Evolutionary conservation across 2,113 vertebrate species (phyloP).

Genomic region (Speoplatyrhinus poulsoni): DNA sequence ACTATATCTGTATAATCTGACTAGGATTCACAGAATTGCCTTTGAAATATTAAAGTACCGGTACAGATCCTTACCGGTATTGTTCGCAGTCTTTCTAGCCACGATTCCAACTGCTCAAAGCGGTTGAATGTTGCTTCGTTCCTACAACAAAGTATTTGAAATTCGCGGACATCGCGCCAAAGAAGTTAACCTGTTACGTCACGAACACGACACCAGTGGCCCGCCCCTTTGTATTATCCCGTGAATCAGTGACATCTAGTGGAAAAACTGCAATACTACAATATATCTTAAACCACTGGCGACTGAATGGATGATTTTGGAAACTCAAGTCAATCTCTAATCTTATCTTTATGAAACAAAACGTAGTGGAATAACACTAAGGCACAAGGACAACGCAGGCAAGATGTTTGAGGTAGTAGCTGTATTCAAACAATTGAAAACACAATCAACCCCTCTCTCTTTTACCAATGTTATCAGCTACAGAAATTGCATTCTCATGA

Average conservation of each 20-base stretch:
- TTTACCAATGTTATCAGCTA: slow-evolving; percentile 69
- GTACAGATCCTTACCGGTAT: slow-evolving; percentile 24
- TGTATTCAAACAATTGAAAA: slow-evolving; percentile 79
- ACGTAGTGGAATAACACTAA: neutral
- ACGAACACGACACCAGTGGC: neutral
- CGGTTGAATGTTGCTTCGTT: neutral
- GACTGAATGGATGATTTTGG: neutral
- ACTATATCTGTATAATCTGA: neutral
- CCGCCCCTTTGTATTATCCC: neutral
- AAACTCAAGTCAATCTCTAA: too few relatives aligned
- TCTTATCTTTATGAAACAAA: neutral
- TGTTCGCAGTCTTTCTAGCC: neutral
- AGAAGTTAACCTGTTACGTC: slow-evolving; percentile 31
- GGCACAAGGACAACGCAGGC: slow-evolving; percentile 11
- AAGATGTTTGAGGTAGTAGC: slow-evolving; percentile 73
- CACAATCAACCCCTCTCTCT: slow-evolving; percentile 63
- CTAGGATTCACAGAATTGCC: neutral
- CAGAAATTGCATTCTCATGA: slow-evolving; percentile 66
- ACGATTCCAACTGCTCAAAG: neutral
- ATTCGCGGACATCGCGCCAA: slow-evolving; percentile 65
- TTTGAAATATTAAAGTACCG: neutral
- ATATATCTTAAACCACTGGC: neutral
- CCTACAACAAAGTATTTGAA: slow-evolving; percentile 49
- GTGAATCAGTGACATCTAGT: slow-evolving; percentile 17
- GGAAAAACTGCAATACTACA: neutral